Evolutionary conservation across 2,888 invertebrate genomes (phyloP).

Genomic region (Drosophila quinaria): DNA sequence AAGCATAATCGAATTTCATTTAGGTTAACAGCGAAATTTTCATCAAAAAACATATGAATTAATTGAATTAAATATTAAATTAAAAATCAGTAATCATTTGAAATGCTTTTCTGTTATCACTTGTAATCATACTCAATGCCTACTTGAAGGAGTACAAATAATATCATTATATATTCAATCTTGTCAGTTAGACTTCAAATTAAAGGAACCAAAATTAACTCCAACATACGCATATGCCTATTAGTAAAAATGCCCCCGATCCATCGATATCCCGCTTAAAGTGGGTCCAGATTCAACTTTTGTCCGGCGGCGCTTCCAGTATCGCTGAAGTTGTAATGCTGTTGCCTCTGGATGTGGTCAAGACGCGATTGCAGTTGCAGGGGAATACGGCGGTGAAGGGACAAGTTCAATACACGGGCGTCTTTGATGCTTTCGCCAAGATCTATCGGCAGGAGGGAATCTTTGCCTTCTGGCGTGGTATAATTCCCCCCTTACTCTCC

Average conservation of each 20-base stretch:
- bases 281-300: constrained; percentile 1
- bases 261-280: neutral
- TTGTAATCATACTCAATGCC: neutral
- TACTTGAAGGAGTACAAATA: neutral
- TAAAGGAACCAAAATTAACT: neutral
- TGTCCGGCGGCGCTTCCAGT: constrained; percentile 42
- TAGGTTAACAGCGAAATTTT: neutral
- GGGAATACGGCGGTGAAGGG: accelerated
- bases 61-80: neutral
- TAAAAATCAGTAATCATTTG: neutral
- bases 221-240: constrained; percentile 9
- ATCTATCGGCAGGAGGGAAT: constrained; percentile 49
- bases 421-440: constrained; percentile 38
- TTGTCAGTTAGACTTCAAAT: constrained; percentile 3
- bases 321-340: constrained; percentile 35
- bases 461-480: constrained; percentile 47
- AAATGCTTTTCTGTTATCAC: neutral
- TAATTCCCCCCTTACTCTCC: constrained; percentile 37
- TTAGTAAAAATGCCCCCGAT: neutral
- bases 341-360: constrained; percentile 61
- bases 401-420: constrained; percentile 24
- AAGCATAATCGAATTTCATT: neutral
- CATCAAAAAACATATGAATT: neutral
- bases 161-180: neutral
- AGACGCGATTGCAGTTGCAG: constrained; percentile 62